A percentile compares a stretch with the other conserved stretches of the same genome.
These are phyloP conservation scores for Indicator maculatus DNA, from an alignment of 2,113 vertebrate species.

Conservation along the genomic window DNA sequence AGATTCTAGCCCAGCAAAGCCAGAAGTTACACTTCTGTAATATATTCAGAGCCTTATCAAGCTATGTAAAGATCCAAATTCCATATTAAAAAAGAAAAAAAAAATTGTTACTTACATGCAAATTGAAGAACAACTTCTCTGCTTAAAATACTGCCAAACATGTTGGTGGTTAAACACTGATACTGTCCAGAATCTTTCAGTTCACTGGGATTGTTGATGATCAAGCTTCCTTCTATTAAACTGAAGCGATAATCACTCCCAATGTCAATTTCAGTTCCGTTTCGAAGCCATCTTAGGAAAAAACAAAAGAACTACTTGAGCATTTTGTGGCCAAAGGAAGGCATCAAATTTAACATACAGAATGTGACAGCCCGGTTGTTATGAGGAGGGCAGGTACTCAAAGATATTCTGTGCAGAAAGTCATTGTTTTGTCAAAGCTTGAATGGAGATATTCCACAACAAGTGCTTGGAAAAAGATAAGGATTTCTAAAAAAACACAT, in stretches of 20 bases:
- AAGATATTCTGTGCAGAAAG: background rate
- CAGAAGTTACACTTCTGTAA: background rate
- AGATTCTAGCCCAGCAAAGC: background rate
- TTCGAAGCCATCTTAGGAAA: conserved; percentile 87
- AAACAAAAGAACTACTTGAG: background rate
- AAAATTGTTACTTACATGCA: conserved; percentile 88
- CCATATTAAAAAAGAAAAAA: background rate
- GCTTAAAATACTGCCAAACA: conserved; percentile 87
- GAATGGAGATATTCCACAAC: background rate
- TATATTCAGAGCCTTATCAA: background rate
- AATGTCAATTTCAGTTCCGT: conserved; percentile 85
- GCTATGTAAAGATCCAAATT: background rate
- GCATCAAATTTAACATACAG: background rate
- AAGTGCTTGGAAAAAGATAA: background rate
- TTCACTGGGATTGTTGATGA: conserved; percentile 88
- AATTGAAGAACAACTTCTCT: conserved; percentile 90
- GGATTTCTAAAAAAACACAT: background rate
- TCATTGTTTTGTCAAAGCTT: background rate
- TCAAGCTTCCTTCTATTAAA: conserved; percentile 87
- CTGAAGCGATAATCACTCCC: conserved; percentile 87
- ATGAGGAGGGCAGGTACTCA: background rate
- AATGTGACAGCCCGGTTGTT: background rate
- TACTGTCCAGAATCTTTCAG: conserved; percentile 87
- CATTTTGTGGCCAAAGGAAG: background rate
- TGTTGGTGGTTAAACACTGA: conserved; percentile 89